Evolutionary conservation across 2,113 vertebrate species (phyloP).

Genomic region (Cebus imitator): DNA sequence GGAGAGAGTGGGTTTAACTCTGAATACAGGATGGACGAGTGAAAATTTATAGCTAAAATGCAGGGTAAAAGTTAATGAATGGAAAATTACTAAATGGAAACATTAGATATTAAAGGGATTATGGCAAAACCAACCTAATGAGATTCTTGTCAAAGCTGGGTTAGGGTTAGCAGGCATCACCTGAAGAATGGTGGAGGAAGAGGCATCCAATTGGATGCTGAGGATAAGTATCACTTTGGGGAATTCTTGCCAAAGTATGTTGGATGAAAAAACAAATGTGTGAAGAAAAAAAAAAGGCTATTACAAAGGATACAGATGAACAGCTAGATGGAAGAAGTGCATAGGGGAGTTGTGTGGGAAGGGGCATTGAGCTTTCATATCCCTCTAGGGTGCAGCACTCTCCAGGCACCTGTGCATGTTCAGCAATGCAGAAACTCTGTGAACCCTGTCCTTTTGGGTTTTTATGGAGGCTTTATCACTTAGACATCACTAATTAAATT

Average conservation of each 20-base stretch:
- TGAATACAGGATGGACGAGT: neutral
- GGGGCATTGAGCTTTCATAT: neutral
- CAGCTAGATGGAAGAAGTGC: neutral
- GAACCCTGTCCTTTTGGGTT: neutral
- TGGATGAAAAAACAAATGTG: neutral
- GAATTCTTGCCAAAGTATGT: neutral
- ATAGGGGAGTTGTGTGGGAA: neutral
- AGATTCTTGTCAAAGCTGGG: neutral
- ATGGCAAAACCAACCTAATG: neutral
- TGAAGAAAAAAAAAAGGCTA: neutral
- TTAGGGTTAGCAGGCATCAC: neutral
- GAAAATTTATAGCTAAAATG: neutral
- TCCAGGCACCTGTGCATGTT: neutral
- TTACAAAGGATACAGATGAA: neutral
- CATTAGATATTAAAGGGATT: neutral
- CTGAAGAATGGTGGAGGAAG: neutral
- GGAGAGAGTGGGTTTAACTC: neutral
- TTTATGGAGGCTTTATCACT: neutral
- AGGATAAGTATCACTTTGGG: neutral
- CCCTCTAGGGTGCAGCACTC: neutral
- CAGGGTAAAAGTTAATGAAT: neutral
- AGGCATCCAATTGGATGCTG: too few relatives aligned
- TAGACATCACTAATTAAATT: neutral
- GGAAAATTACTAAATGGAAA: neutral
- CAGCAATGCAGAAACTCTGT: neutral